These are phyloP conservation scores for Eristalinus sepulchralis DNA, from an alignment of 2,888 invertebrate species.

Conservation along the genomic window DNA sequence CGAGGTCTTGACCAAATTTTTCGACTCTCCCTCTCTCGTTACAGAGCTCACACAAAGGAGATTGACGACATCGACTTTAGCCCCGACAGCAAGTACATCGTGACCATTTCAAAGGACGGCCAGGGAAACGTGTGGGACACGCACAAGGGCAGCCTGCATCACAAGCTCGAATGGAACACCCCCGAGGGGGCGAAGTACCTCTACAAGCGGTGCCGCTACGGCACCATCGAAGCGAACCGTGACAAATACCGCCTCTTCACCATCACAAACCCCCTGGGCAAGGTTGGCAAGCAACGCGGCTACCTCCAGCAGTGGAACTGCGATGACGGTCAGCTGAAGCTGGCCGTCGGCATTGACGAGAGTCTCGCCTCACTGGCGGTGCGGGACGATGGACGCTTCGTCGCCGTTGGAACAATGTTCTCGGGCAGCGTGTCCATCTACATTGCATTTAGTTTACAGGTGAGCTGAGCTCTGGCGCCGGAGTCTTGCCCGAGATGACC, in stretches of 20 bases:
- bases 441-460: slow-evolving; percentile 95
- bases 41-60: slow-evolving; percentile 90
- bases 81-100: slow-evolving; percentile 88
- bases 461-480: slow-evolving; percentile 74
- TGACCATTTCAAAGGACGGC: slow-evolving; percentile 94
- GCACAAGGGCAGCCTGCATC: slow-evolving; percentile 84
- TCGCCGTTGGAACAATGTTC: slow-evolving; percentile 96
- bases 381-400: slow-evolving; percentile 94
- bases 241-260: slow-evolving; percentile 87
- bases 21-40: background rate
- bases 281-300: slow-evolving; percentile 87
- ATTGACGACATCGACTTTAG: slow-evolving; percentile 97
- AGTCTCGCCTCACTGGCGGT: slow-evolving; percentile 92
- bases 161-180: slow-evolving; percentile 88
- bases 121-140: slow-evolving; percentile 91
- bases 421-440: slow-evolving; percentile 95
- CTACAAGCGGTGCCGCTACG: slow-evolving; percentile 91
- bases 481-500: too few relatives aligned
- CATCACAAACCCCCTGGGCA: slow-evolving; percentile 89
- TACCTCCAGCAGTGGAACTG: slow-evolving; percentile 91
- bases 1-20: background rate
- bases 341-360: slow-evolving; percentile 85
- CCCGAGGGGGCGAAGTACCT: slow-evolving; percentile 90
- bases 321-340: slow-evolving; percentile 83
- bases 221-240: slow-evolving; percentile 86